phyloP scores from a whole-genome alignment of 2,888 invertebrate species.

The Drosophila nigritarsus region DNA sequence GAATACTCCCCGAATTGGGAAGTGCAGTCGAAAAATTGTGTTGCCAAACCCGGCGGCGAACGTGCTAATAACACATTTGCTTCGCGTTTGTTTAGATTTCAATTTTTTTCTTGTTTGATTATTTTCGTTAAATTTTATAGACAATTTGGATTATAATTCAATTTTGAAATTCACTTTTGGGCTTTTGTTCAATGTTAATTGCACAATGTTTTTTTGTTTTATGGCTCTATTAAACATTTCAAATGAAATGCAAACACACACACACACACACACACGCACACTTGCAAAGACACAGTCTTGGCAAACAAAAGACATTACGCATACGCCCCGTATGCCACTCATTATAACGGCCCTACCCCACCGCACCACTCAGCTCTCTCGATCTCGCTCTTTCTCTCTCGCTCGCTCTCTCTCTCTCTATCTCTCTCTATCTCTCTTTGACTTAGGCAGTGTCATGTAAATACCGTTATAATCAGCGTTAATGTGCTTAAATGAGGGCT shows the following conservation, averaged over 20 bases:
- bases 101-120: conserved; percentile 1
- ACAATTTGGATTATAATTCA: conserved; percentile 47
- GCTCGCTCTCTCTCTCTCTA: too few species aligned
- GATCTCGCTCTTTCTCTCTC: neutral
- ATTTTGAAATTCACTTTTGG: conserved; percentile 34
- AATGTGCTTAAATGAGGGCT: conserved; percentile 71
- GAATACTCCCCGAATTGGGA: neutral
- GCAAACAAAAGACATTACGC: conserved; percentile 51
- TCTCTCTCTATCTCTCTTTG: too few species aligned
- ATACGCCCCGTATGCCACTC: conserved; percentile 58
- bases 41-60: conserved; percentile 37
- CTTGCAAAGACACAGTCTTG: neutral
- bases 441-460: conserved; percentile 56
- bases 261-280: neutral
- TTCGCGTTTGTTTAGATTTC: conserved; percentile 44
- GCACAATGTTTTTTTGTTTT: conserved; percentile 36
- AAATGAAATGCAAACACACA: conserved; percentile 15
- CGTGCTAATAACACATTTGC: conserved; percentile 26
- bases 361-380: neutral
- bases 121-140: conserved; percentile 31
- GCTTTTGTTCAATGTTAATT: conserved; percentile 36
- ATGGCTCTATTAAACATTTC: conserved; percentile 45
- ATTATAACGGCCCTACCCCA: neutral
- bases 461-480: conserved; percentile 75
- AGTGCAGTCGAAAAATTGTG: conserved; percentile 4